Conservation (phyloP, 2,888 invertebrate genomes). For the Noctua janthina region DNA sequence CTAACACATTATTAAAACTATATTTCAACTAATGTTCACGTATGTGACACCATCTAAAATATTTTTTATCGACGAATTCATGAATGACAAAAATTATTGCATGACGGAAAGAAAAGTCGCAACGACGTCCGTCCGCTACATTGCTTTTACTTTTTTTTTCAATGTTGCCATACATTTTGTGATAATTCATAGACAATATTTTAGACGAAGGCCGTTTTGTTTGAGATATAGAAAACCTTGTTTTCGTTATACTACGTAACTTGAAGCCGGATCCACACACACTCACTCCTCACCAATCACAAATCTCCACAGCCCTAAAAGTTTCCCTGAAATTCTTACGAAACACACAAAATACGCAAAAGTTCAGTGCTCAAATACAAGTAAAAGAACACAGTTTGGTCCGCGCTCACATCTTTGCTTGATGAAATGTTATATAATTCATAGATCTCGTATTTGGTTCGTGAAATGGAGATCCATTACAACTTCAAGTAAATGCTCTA, state of each 20-base stretch:
- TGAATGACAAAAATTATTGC: constrained; percentile 90
- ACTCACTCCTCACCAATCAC: not conserved
- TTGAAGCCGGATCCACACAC: not conserved
- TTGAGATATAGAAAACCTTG: not conserved
- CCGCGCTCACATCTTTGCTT: not conserved
- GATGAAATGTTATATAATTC: not conserved
- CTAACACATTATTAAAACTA: constrained; percentile 88
- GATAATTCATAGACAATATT: constrained; percentile 35
- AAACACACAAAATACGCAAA: not conserved
- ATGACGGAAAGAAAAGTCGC: constrained; percentile 90
- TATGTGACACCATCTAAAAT: constrained; percentile 86
- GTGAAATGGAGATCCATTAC: not conserved
- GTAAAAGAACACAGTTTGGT: not conserved
- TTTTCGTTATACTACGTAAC: not conserved
- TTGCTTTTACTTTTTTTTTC: constrained; percentile 81
- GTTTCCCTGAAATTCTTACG: not conserved
- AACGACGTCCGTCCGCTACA: constrained; percentile 89
- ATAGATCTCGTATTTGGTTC: not conserved
- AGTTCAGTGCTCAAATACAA: not conserved
- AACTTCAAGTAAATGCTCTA: not conserved
- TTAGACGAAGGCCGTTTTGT: not conserved
- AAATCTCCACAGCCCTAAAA: not conserved
- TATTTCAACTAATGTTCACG: constrained; percentile 86
- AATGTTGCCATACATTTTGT: constrained; percentile 77
- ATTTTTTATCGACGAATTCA: constrained; percentile 88